Evolutionary conservation across 2,797 vertebrate species (phyloP).

Genomic region (Rhabdomys pumilio): DNA sequence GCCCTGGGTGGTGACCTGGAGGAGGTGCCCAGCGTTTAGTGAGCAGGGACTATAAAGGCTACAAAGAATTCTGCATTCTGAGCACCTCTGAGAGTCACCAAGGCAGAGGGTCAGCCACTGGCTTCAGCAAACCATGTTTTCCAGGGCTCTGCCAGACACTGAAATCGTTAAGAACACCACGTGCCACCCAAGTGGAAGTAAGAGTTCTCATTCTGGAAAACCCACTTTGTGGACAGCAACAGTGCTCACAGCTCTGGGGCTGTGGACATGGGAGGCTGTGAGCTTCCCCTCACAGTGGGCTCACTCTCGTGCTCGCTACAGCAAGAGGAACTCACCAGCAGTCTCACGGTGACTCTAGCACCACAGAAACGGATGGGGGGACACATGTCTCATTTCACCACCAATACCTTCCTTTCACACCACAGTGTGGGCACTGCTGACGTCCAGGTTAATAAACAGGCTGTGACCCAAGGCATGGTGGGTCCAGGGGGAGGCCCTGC

Average conservation of each 20-base stretch:
- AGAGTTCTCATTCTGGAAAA: neutral
- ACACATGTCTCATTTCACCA: neutral
- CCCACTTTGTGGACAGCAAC: rapidly evolving
- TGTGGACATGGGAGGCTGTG: rapidly evolving
- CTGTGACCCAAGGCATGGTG: neutral
- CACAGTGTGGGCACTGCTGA: neutral
- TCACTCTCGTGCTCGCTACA: neutral
- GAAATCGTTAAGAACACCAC: neutral
- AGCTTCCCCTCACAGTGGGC: rapidly evolving
- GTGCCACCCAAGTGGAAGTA: neutral
- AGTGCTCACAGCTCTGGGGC: neutral
- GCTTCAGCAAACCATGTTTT: neutral
- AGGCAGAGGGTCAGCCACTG: neutral
- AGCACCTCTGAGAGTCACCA: neutral
- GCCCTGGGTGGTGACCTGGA: neutral
- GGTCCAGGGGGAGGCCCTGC: neutral
- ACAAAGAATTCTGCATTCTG: neutral
- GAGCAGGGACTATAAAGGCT: neutral
- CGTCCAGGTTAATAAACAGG: neutral
- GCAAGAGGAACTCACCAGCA: rapidly evolving
- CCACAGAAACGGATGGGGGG: neutral
- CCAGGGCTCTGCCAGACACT: neutral
- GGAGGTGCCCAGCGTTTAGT: too few relatives aligned
- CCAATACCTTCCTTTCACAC: neutral
- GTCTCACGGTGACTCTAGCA: neutral